Evolutionary conservation across 2,113 vertebrate genomes (phyloP).

Genomic region (Strigops habroptila): DNA sequence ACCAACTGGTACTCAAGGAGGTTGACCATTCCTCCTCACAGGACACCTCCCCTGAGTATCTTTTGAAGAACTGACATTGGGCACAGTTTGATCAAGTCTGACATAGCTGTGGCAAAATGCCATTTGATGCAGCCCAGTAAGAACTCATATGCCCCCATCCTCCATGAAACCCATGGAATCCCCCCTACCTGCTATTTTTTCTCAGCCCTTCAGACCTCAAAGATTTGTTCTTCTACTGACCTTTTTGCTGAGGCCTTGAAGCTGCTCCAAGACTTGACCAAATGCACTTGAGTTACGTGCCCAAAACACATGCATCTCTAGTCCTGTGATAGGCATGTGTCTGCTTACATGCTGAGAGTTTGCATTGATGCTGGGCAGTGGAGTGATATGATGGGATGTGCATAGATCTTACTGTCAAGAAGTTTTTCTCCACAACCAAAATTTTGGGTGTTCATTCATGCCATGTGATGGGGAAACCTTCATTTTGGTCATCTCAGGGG

Average conservation of each 20-base stretch:
- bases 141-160: not conserved
- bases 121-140: not conserved
- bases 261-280: not conserved
- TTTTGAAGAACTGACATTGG: not conserved
- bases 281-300: rapidly evolving
- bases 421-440: not conserved
- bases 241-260: not conserved
- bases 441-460: not conserved
- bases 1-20: not conserved
- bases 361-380: not conserved
- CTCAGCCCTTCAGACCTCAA: not conserved
- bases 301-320: rapidly evolving
- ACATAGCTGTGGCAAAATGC: not conserved
- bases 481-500: not conserved
- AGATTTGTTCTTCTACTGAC: not conserved
- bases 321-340: rapidly evolving
- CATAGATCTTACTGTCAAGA: not conserved
- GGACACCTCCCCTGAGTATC: not conserved
- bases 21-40: not conserved
- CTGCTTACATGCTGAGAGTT: not conserved
- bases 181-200: not conserved
- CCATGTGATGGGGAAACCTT: not conserved
- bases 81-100: not conserved
- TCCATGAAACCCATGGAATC: not conserved
- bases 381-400: not conserved